phyloP scores from a whole-genome alignment of 2,797 vertebrate genomes.

The Cryptoprocta ferox region DNA sequence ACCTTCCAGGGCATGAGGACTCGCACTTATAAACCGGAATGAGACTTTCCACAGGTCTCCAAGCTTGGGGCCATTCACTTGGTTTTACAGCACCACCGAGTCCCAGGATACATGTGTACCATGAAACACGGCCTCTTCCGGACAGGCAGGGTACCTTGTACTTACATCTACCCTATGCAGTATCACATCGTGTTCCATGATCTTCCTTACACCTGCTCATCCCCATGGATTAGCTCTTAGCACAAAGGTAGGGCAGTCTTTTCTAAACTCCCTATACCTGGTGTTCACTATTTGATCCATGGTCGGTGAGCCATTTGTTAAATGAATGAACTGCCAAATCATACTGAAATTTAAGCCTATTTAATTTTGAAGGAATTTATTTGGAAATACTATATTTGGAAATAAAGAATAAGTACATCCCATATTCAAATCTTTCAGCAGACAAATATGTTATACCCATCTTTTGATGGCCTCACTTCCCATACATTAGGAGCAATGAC shows the following conservation, averaged over 20 bases:
- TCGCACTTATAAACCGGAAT: neutral
- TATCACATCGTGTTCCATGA: neutral
- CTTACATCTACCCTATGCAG: rapidly evolving
- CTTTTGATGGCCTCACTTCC: neutral
- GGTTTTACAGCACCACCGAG: neutral
- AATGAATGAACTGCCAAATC: neutral
- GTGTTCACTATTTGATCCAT: neutral
- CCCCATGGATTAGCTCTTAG: neutral
- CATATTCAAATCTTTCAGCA: neutral
- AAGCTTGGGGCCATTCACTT: neutral
- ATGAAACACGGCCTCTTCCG: neutral
- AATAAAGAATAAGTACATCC: conserved; percentile 9
- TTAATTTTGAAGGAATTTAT: conserved; percentile 26
- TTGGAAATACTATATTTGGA: conserved; percentile 29
- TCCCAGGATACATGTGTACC: neutral
- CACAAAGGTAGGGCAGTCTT: neutral
- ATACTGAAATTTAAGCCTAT: neutral
- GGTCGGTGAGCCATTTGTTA: neutral
- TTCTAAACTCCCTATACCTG: neutral
- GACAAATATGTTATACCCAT: neutral
- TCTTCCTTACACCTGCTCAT: neutral
- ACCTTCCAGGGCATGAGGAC: neutral
- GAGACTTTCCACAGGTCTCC: neutral
- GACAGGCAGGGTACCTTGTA: neutral
- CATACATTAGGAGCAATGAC: neutral